These are phyloP conservation scores for Magallana nippona DNA, from an alignment of 2,888 invertebrate genomes.

Conservation along the genomic window DNA sequence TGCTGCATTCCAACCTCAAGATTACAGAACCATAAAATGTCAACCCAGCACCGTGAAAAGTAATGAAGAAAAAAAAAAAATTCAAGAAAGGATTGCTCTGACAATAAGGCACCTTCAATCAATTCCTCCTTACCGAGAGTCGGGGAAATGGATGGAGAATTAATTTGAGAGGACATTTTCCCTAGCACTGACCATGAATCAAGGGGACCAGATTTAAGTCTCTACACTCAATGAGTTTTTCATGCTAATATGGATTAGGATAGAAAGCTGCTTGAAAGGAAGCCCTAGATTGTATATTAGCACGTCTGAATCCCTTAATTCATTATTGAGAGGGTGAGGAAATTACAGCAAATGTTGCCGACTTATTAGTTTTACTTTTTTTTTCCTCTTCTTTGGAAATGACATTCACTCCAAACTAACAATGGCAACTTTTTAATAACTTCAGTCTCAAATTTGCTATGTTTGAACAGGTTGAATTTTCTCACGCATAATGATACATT, in stretches of 20 bases:
- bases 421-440: neutral
- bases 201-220: neutral
- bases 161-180: slow-evolving; percentile 16
- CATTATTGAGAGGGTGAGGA: neutral
- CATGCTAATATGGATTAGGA: slow-evolving; percentile 4
- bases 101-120: slow-evolving; percentile 3
- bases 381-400: neutral
- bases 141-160: neutral
- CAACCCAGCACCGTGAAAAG: slow-evolving; percentile 22
- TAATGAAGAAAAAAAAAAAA: slow-evolving; percentile 10
- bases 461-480: neutral
- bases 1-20: slow-evolving; percentile 14
- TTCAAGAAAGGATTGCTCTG: neutral
- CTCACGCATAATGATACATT: neutral
- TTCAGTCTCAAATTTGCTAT: neutral
- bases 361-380: neutral
- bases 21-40: slow-evolving; percentile 5
- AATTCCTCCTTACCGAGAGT: slow-evolving; percentile 15
- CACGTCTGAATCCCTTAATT: neutral
- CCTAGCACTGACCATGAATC: neutral
- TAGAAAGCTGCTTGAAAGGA: neutral
- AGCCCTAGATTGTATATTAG: neutral
- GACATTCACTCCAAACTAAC: neutral
- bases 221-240: slow-evolving; percentile 1
- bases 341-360: slow-evolving; percentile 24